A percentile compares a stretch with the other conserved stretches of the same genome.
These are phyloP conservation scores for Triops longicaudatus DNA, from an alignment of 1,140 invertebrate species.

Conservation along the genomic window DNA sequence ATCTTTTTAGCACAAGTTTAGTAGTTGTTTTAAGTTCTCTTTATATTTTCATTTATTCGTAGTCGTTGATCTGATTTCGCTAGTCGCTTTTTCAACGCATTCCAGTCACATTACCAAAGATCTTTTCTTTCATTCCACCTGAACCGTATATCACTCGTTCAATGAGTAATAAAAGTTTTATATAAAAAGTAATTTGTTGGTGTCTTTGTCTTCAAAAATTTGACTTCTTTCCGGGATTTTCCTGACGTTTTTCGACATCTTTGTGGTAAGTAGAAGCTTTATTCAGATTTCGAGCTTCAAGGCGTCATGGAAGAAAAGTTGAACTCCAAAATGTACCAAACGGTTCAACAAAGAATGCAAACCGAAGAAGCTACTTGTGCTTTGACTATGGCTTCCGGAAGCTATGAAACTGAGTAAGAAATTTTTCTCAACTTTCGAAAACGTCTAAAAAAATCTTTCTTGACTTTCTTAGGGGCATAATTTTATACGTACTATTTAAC, in stretches of 20 bases:
- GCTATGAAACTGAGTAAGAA: slow-evolving; percentile 43
- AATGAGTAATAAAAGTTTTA: too few relatives aligned
- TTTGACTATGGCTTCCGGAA: slow-evolving; percentile 65
- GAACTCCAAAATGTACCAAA: slow-evolving; percentile 94
- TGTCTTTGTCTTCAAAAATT: neutral
- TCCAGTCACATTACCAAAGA: too few relatives aligned
- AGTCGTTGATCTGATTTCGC: too few relatives aligned
- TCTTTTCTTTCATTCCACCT: too few relatives aligned
- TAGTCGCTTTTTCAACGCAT: too few relatives aligned
- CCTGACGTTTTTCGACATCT: neutral
- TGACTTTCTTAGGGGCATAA: neutral
- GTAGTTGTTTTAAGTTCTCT: too few relatives aligned
- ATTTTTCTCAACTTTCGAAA: slow-evolving; percentile 12
- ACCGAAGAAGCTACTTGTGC: slow-evolving; percentile 93
- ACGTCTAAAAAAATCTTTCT: too few relatives aligned
- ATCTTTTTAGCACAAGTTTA: neutral
- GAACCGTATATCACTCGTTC: too few relatives aligned
- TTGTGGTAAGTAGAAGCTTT: slow-evolving; percentile 75
- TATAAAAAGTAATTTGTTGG: neutral
- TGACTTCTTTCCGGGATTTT: neutral
- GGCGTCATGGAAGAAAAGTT: slow-evolving; percentile 96
- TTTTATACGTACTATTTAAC: neutral
- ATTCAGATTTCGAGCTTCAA: slow-evolving; percentile 97
- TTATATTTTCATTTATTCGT: too few relatives aligned
- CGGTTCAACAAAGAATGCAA: slow-evolving; percentile 83